These are phyloP conservation scores for Scaptomyza cyrtandrae DNA, from an alignment of 2,888 invertebrate species.

Conservation along the genomic window DNA sequence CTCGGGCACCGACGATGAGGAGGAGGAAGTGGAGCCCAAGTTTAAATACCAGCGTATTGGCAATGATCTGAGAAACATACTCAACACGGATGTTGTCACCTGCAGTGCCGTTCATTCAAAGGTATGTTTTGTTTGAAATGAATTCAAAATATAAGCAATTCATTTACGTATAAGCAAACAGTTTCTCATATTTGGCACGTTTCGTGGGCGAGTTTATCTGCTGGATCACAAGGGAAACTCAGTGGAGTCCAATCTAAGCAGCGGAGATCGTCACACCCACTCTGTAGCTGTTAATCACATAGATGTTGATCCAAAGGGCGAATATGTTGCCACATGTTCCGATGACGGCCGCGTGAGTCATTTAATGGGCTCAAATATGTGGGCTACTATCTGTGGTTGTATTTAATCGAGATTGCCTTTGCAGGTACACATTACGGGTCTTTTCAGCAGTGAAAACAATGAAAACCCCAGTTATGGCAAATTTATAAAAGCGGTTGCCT, in stretches of 20 bases:
- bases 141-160: background rate
- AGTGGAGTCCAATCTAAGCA: slow-evolving; percentile 86
- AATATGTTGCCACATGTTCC: slow-evolving; percentile 96
- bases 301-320: slow-evolving; percentile 96
- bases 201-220: slow-evolving; percentile 95
- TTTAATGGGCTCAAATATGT: background rate
- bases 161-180: slow-evolving; percentile 74
- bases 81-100: slow-evolving; percentile 93
- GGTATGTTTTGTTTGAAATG: slow-evolving; percentile 84
- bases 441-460: slow-evolving; percentile 93
- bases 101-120: slow-evolving; percentile 97
- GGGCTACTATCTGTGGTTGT: background rate
- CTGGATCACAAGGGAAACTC: slow-evolving; percentile 96
- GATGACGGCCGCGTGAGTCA: slow-evolving; percentile 91
- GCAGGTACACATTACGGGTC: slow-evolving; percentile 92
- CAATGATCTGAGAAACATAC: slow-evolving; percentile 93
- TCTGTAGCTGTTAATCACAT: slow-evolving; percentile 97
- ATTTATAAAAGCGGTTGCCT: slow-evolving; percentile 93
- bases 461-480: slow-evolving; percentile 91
- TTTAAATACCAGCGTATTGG: slow-evolving; percentile 95
- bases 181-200: slow-evolving; percentile 96
- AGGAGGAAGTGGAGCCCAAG: slow-evolving; percentile 91
- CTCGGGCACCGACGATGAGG: slow-evolving; percentile 80
- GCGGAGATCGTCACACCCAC: slow-evolving; percentile 87
- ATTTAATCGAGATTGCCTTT: slow-evolving; percentile 9